Percentiles rank a stretch among this genome's conserved stretches.
Evolutionary conservation across 2,113 vertebrate species (phyloP).

Genomic region (Indri indri): DNA sequence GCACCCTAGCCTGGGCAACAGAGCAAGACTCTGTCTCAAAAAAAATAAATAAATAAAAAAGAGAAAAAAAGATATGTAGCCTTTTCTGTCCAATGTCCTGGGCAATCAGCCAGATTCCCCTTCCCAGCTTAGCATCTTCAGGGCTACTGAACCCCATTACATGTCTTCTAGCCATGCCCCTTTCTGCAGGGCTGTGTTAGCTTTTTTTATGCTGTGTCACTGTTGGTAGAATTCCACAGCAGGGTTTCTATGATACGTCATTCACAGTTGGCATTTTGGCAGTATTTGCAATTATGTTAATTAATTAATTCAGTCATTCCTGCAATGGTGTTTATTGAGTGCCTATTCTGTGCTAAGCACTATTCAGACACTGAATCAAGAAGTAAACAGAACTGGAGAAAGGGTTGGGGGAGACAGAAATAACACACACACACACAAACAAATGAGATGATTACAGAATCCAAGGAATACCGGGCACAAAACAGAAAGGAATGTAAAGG

Average conservation of each 20-base stretch:
- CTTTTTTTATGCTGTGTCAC: background rate
- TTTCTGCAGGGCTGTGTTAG: background rate
- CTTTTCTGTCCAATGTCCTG: background rate
- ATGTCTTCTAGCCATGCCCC: background rate
- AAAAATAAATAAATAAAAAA: too few relatives aligned
- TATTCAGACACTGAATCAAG: background rate
- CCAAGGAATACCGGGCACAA: background rate
- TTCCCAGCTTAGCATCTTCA: background rate
- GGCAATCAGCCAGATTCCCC: background rate
- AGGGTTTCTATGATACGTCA: background rate
- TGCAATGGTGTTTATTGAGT: background rate
- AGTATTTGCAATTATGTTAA: background rate
- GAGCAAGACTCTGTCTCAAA: too few relatives aligned
- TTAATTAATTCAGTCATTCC: background rate
- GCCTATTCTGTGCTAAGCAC: background rate
- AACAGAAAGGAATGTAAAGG: background rate
- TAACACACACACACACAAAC: background rate
- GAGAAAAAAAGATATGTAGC: background rate
- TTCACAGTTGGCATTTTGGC: background rate
- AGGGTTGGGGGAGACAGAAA: background rate
- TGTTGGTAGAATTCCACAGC: background rate
- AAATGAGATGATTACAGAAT: background rate
- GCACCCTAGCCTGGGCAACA: too few relatives aligned
- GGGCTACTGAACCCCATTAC: background rate
- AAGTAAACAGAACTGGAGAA: background rate